A percentile compares a stretch with the other conserved stretches of the same genome.
These are phyloP conservation scores for Aphis gossypii DNA, from an alignment of 1,140 invertebrate genomes.

Conservation along the genomic window DNA sequence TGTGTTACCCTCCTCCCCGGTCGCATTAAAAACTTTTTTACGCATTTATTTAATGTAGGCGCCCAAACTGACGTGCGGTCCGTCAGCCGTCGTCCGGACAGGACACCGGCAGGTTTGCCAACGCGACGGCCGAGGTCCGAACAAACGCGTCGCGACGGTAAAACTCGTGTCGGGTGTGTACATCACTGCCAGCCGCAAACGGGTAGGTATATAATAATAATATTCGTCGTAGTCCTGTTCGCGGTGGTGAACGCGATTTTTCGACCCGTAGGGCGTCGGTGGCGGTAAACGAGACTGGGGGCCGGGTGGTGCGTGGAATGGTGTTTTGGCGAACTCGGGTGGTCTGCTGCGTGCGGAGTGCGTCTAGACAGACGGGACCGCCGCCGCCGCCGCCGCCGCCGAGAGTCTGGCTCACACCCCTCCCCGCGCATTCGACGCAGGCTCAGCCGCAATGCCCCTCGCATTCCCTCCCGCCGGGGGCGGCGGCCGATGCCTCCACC, in stretches of 20 bases:
- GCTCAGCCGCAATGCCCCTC: background rate
- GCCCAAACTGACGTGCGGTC: background rate
- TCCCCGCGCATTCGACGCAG: background rate
- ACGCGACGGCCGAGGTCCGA: background rate
- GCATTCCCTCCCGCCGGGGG: background rate
- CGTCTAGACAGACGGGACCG: constrained; percentile 42
- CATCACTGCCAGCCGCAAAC: background rate
- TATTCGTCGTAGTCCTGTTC: too few species aligned
- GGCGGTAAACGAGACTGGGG: background rate
- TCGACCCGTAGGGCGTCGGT: background rate
- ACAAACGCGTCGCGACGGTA: background rate
- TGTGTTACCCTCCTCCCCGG: too few species aligned
- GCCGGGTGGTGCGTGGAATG: background rate
- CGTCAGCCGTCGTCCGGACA: background rate
- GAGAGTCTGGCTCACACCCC: constrained; percentile 49
- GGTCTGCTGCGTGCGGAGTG: background rate
- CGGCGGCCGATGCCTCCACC: background rate
- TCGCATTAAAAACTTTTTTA: background rate
- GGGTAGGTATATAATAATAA: background rate
- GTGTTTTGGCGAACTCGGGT: constrained; percentile 47
- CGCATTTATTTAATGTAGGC: background rate
- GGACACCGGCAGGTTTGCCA: background rate
- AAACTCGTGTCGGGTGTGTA: background rate
- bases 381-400: background rate
- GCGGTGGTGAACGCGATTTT: constrained; percentile 16